A percentile compares a stretch with the other conserved stretches of the same genome.
Conservation (phyloP, 2,888 invertebrate genomes). For the Sphaerophoria taeniata region DNA sequence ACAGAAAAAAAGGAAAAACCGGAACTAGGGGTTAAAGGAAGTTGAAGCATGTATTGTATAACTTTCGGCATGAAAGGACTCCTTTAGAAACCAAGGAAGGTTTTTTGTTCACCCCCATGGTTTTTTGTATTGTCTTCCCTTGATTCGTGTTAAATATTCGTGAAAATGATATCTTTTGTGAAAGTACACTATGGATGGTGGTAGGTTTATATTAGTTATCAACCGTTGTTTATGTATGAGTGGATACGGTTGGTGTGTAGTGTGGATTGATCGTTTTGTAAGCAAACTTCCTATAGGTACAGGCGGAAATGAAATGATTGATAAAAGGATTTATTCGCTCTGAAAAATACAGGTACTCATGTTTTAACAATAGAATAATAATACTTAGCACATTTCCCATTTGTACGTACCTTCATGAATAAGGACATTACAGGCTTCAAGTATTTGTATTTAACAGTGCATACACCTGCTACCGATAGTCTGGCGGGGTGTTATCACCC, state of each 20-base stretch:
- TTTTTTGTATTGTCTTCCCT: conserved; percentile 13
- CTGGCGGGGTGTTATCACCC: too few species aligned
- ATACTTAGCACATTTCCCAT: too few species aligned
- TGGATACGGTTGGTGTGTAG: conserved; percentile 8
- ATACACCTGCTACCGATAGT: too few species aligned
- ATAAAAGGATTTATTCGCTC: too few species aligned
- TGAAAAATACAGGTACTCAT: too few species aligned
- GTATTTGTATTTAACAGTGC: too few species aligned
- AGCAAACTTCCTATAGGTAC: too few species aligned
- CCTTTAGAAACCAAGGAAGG: neutral
- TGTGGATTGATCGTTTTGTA: neutral
- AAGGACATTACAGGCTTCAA: too few species aligned
- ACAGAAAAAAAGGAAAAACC: conserved; percentile 7
- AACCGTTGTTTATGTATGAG: neutral
- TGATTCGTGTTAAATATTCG: conserved; percentile 14
- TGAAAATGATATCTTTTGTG: conserved; percentile 37
- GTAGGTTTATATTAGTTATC: neutral
- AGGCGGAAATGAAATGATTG: too few species aligned
- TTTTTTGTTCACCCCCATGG: conserved; percentile 31
- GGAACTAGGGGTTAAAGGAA: conserved; percentile 40
- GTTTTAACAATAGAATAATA: too few species aligned
- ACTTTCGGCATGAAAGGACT: neutral
- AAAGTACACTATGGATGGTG: conserved; percentile 15
- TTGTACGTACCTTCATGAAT: too few species aligned
- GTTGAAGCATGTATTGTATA: neutral